Base-by-base conservation (phyloP, 2,888 invertebrate species). In the Kuschelorhynchus macadamiae region DNA sequence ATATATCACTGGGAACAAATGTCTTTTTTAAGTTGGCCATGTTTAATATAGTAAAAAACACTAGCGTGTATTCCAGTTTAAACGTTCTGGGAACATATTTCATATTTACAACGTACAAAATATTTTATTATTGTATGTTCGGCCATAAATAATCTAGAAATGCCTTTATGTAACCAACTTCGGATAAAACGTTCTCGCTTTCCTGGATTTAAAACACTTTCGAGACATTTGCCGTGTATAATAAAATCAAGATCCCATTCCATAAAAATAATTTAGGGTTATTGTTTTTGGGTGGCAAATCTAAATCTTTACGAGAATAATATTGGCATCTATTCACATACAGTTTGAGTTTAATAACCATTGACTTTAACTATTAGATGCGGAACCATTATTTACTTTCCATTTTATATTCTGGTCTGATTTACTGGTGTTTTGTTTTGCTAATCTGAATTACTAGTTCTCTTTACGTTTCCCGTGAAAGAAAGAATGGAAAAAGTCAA, bases 91-190 rank as follows among this genome's bases (percentile, higher is more conserved):
- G 67, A 73, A 73, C 74, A 75, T 78, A 76, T 77, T 76, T 78
- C 75, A 77, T 73, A 73, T 76, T 77, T 73, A 70, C 66, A 74
- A 71, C 72, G 74, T 74, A 74, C 55, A 73, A 76, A 76, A 77
- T 77, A 77, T 78, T 78, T 77, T 77, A 78, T 78, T 78, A 77
- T 77, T 78, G 77, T 76, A 77, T 75, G 75, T 76, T 71, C 72
- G 49, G 70, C 63, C 70, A 71, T 78, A 77, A 77, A 78, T 78
- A 75, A 76, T 72, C 64, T 57, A 65, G 71, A 71, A 75, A 75
- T 75, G 67, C 75, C 75, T 74, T 75, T 77, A 76, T 75, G 76
- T 76, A 77, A 77, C 77, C 76, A 75, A 77, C 72, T 77, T 76
- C 76, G 75, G 77, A 75, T 76, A 76, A 78, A 79, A 75, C 74